Evolutionary conservation across 2,113 vertebrate species (phyloP).

Genomic region (Excalfactoria chinensis): DNA sequence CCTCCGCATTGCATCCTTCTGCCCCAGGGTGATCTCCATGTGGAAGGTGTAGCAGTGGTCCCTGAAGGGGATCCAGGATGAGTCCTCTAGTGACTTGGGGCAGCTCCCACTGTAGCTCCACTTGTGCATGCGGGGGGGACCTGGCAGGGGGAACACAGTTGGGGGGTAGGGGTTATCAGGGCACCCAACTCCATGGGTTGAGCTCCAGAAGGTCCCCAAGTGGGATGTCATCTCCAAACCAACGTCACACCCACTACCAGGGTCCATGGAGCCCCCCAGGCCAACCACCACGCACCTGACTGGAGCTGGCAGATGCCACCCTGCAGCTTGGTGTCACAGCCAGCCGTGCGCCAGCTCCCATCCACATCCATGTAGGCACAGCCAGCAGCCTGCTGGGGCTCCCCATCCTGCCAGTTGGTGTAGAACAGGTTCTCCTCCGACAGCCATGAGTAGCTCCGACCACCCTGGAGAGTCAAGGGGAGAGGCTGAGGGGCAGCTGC

Average conservation of each 20-base stretch:
- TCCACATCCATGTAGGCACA: conserved; percentile 88
- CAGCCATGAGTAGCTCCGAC: conserved; percentile 88
- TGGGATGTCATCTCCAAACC: not conserved
- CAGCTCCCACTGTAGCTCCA: conserved; percentile 87
- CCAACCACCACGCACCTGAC: conserved; percentile 59
- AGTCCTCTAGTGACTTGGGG: conserved; percentile 85
- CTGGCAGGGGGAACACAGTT: conserved; percentile 3
- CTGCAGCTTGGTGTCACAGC: conserved; percentile 87
- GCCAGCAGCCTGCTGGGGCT: conserved; percentile 84
- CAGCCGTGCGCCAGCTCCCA: conserved; percentile 86
- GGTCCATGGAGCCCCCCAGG: rapidly evolving
- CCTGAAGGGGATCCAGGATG: conserved; percentile 92
- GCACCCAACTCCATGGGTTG: not conserved
- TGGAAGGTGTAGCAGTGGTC: conserved; percentile 96
- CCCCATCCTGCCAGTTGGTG: conserved; percentile 87
- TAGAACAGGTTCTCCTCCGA: conserved; percentile 84
- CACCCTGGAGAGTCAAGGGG: conserved; percentile 70
- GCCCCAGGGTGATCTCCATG: conserved; percentile 85
- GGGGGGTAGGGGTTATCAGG: rapidly evolving
- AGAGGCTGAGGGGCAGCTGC: not conserved
- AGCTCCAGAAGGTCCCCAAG: not conserved
- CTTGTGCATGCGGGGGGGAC: conserved; percentile 69
- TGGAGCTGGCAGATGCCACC: conserved; percentile 88
- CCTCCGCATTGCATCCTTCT: conserved; percentile 86
- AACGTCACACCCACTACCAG: not conserved